A percentile compares a stretch with the other conserved stretches of the same genome.
phyloP scores from a whole-genome alignment of 2,888 invertebrate genomes.

The Eupithecia abbreviata region DNA sequence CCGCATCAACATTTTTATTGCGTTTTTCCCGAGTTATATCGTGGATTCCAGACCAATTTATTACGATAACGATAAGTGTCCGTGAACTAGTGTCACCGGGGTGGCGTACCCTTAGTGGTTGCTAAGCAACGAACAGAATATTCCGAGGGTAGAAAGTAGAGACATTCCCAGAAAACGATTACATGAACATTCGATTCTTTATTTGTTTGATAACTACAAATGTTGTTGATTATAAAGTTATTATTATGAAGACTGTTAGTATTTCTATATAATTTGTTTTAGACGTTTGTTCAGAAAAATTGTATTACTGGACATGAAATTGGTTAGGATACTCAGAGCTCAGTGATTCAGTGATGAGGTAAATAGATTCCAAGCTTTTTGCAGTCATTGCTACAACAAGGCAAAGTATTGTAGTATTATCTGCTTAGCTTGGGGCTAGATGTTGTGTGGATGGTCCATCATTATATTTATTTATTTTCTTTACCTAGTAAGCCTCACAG shows the following conservation, averaged over 20 bases:
- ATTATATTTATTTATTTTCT: too few relatives aligned
- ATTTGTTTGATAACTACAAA: slow-evolving; percentile 13
- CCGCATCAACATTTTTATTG: slow-evolving; percentile 68
- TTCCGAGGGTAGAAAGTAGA: slow-evolving; percentile 33
- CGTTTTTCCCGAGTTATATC: slow-evolving; percentile 72
- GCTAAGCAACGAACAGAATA: slow-evolving; percentile 60
- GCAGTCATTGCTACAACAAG: not conserved
- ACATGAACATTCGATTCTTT: slow-evolving; percentile 10
- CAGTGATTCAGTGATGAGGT: not conserved
- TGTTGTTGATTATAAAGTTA: slow-evolving; percentile 5
- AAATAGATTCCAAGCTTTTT: not conserved
- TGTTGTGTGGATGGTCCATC: too few relatives aligned
- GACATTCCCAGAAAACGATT: slow-evolving; percentile 47
- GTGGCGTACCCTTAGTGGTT: slow-evolving; percentile 59
- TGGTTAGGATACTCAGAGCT: not conserved
- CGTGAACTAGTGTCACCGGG: slow-evolving; percentile 75
- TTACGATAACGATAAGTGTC: slow-evolving; percentile 81
- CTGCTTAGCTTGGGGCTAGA: too few relatives aligned
- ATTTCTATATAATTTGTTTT: not conserved
- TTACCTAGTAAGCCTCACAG: too few relatives aligned
- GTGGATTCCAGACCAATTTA: slow-evolving; percentile 79
- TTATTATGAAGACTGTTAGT: not conserved
- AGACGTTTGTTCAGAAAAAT: not conserved
- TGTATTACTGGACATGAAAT: not conserved
- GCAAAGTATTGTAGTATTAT: not conserved